phyloP scores from a whole-genome alignment of 2,113 vertebrate genomes.

The Copsychus sechellarum region DNA sequence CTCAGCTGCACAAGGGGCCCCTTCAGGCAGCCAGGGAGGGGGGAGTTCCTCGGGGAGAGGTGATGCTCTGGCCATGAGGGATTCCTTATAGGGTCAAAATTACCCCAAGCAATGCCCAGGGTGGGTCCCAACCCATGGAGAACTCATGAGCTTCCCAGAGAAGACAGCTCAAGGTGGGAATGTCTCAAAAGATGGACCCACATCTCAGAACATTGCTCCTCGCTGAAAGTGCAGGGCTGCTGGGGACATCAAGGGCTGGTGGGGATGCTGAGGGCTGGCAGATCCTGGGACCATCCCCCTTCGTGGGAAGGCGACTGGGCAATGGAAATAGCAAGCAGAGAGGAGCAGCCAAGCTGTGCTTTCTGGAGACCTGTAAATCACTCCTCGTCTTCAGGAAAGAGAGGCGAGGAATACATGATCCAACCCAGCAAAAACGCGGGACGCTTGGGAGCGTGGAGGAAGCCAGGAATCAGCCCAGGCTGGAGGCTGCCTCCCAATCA shows the following conservation, averaged over 20 bases:
- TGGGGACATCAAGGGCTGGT: background rate
- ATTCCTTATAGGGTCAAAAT: background rate
- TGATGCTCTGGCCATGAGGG: background rate
- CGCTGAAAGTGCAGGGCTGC: background rate
- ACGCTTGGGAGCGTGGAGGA: background rate
- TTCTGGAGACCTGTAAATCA: slow-evolving; percentile 59
- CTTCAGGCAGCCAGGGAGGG: background rate
- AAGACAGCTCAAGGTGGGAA: background rate
- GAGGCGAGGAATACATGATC: slow-evolving; percentile 43
- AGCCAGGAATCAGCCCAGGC: background rate
- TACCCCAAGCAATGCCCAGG: background rate
- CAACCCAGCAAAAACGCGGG: slow-evolving; percentile 25
- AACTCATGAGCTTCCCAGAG: background rate
- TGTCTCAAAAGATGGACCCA: background rate
- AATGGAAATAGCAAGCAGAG: background rate
- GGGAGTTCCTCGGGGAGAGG: background rate
- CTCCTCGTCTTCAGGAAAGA: slow-evolving; percentile 25
- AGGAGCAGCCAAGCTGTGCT: slow-evolving; percentile 19
- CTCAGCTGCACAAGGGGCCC: slow-evolving; percentile 11
- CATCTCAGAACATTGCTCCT: background rate
- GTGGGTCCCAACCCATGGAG: background rate
- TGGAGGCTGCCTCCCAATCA: background rate
- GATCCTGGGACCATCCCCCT: background rate
- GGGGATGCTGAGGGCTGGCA: accelerated
- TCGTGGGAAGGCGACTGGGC: accelerated